These are phyloP conservation scores for Hydropotes inermis DNA, from an alignment of 2,113 vertebrate genomes.

Conservation along the genomic window DNA sequence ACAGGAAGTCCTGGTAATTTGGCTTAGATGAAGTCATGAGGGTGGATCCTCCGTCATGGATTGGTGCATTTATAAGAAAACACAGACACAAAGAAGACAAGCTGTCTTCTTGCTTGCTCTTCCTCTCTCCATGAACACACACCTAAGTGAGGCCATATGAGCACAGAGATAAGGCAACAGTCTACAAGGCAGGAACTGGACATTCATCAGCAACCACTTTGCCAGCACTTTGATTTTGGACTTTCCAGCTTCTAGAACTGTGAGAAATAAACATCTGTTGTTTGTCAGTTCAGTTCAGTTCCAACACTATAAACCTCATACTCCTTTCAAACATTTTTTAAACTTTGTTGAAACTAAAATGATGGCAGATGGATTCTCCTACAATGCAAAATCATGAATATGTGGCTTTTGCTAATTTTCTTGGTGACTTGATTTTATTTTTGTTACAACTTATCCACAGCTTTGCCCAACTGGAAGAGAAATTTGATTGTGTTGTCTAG, in stretches of 20 bases:
- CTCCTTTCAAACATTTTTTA: not conserved
- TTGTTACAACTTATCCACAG: not conserved
- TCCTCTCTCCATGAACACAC: not conserved
- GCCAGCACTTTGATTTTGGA: not conserved
- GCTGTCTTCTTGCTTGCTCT: no score
- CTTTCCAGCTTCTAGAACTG: not conserved
- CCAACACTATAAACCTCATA: not conserved
- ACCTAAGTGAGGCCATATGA: not conserved
- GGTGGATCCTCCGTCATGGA: fast-evolving
- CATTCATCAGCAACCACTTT: not conserved
- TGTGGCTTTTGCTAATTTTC: not conserved
- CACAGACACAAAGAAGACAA: not conserved
- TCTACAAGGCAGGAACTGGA: not conserved
- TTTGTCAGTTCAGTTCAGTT: not conserved
- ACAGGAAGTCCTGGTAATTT: not conserved
- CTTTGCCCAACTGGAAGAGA: not conserved
- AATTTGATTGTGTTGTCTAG: not conserved
- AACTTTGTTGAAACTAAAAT: not conserved
- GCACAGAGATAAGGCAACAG: not conserved
- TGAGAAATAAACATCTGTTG: not conserved
- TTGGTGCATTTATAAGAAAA: not conserved
- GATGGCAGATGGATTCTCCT: not conserved
- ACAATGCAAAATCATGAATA: not conserved
- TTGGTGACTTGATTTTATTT: not conserved
- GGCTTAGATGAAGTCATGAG: not conserved